phyloP scores from a whole-genome alignment of 2,888 invertebrate species.

The Dynastes maya region DNA sequence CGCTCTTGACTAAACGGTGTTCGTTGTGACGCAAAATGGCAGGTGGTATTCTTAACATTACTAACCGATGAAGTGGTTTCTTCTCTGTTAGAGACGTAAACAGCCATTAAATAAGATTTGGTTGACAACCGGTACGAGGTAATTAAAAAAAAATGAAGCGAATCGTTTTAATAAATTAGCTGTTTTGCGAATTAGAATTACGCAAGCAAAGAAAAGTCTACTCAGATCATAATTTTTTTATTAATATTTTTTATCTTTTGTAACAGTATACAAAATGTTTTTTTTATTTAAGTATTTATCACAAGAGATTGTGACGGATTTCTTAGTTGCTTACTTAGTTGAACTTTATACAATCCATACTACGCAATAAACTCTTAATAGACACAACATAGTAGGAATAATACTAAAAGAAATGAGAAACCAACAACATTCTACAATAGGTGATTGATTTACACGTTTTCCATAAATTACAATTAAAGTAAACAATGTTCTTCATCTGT shows the following conservation, averaged over 20 bases:
- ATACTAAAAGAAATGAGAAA: neutral
- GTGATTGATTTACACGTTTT: neutral
- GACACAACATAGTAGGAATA: neutral
- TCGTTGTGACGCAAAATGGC: too few relatives aligned
- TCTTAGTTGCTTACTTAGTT: conserved; percentile 51
- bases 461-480: neutral
- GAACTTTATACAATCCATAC: conserved; percentile 43
- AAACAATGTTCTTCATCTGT: neutral
- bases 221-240: conserved; percentile 46
- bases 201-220: neutral
- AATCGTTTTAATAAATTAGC: too few relatives aligned
- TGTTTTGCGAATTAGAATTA: too few relatives aligned
- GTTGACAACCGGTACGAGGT: too few relatives aligned
- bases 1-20: too few relatives aligned
- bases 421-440: neutral
- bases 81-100: too few relatives aligned
- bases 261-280: conserved; percentile 67
- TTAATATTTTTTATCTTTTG: conserved; percentile 57
- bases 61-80: too few relatives aligned
- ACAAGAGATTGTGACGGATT: conserved; percentile 68
- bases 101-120: too few relatives aligned
- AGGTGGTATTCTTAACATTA: too few relatives aligned
- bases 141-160: too few relatives aligned
- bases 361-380: conserved; percentile 31
- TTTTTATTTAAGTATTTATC: conserved; percentile 60